These are phyloP conservation scores for Drosophila orena DNA, from an alignment of 1,140 invertebrate genomes.

Conservation along the genomic window DNA sequence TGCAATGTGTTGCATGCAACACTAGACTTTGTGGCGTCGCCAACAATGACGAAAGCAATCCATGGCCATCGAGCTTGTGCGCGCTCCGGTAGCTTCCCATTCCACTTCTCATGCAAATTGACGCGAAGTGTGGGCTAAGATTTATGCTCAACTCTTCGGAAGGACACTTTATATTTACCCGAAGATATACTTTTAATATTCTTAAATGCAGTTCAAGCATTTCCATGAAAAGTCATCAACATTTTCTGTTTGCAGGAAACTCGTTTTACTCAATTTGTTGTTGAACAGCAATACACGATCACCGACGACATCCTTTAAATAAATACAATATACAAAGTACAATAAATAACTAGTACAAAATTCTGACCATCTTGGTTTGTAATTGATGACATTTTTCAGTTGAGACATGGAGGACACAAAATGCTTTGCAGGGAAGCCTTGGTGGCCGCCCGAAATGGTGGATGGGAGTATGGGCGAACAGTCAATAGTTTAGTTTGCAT, in stretches of 20 bases:
- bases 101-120: constrained; percentile 2
- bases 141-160: background rate
- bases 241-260: constrained; percentile 29
- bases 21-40: constrained; percentile 61
- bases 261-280: constrained; percentile 55
- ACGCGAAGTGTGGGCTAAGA: constrained; percentile 19
- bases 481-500: constrained; percentile 34
- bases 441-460: background rate
- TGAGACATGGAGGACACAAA: constrained; percentile 51
- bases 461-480: constrained; percentile 7
- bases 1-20: constrained; percentile 71
- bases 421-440: constrained; percentile 38
- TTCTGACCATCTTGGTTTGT: constrained; percentile 37
- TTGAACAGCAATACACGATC: constrained; percentile 23
- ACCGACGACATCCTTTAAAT: constrained; percentile 41
- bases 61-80: constrained; percentile 37
- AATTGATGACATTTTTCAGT: constrained; percentile 23
- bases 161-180: too few species aligned
- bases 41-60: constrained; percentile 44
- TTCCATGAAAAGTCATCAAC: background rate
- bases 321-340: constrained; percentile 68
- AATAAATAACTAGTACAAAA: constrained; percentile 71
- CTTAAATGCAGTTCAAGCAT: too few species aligned
- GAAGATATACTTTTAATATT: too few species aligned
- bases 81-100: constrained; percentile 12